Evolutionary conservation across 2,888 invertebrate genomes (phyloP).

Genomic region (Stictocephala bisonia): DNA sequence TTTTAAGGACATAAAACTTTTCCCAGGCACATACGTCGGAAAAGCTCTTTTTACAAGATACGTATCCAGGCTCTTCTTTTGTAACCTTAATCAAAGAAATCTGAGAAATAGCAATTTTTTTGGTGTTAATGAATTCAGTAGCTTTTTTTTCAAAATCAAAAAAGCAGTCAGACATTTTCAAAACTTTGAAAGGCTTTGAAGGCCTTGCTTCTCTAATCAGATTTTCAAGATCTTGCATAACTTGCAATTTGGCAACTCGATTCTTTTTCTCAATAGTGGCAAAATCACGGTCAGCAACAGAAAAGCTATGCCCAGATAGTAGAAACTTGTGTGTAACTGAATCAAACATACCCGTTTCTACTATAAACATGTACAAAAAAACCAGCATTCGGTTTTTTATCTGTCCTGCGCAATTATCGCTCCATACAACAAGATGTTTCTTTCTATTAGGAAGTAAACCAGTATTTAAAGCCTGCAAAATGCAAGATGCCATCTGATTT

Average conservation of each 20-base stretch:
- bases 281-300: too few relatives aligned
- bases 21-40: too few relatives aligned
- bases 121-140: neutral
- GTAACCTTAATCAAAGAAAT: constrained; percentile 1
- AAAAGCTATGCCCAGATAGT: constrained; percentile 1
- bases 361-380: constrained; percentile 38
- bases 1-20: too few relatives aligned
- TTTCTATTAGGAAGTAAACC: constrained; percentile 30
- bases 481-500: constrained; percentile 32
- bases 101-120: constrained; percentile 4
- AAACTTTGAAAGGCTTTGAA: neutral
- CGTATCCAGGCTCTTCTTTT: neutral
- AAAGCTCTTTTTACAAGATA: constrained; percentile 20
- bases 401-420: constrained; percentile 45
- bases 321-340: neutral
- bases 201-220: neutral
- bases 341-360: neutral
- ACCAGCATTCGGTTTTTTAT: constrained; percentile 46
- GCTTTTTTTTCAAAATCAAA: neutral
- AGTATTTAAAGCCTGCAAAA: constrained; percentile 10
- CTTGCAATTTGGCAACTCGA: neutral
- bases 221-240: constrained; percentile 9
- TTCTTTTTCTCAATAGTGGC: neutral
- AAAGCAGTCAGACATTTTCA: neutral
- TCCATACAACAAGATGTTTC: constrained; percentile 37